These are phyloP conservation scores for Pomatorhinus ruficollis DNA, from an alignment of 2,113 vertebrate genomes.

Conservation along the genomic window DNA sequence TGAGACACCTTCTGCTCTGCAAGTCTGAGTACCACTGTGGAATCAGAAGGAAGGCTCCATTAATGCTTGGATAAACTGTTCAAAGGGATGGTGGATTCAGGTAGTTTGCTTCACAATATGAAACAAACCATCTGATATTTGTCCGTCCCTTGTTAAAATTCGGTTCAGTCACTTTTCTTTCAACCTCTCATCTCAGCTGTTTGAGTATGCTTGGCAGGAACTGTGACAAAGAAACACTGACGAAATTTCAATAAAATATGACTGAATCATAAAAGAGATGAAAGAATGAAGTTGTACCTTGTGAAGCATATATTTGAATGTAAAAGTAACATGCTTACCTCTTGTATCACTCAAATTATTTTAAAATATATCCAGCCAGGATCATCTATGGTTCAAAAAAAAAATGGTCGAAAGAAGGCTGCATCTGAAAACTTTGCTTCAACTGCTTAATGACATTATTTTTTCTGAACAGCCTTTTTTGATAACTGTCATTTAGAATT, in stretches of 20 bases:
- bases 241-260: conserved; percentile 39
- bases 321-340: background rate
- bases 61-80: background rate
- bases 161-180: conserved; percentile 17
- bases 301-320: conserved; percentile 12
- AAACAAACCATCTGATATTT: conserved; percentile 13
- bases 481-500: background rate
- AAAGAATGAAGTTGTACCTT: conserved; percentile 24
- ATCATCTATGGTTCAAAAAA: background rate
- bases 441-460: background rate
- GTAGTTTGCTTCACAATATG: background rate
- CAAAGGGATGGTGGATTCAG: background rate
- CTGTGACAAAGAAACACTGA: conserved; percentile 18
- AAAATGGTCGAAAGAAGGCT: background rate
- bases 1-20: background rate
- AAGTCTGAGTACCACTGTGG: background rate
- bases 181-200: conserved; percentile 9
- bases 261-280: conserved; percentile 5
- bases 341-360: conserved; percentile 16
- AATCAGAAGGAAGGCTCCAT: background rate
- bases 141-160: conserved; percentile 33
- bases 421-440: background rate
- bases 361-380: conserved; percentile 5
- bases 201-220: conserved; percentile 24
- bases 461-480: background rate